Conservation (phyloP, 2,888 invertebrate species). For the Drosophila hamatofila region DNA sequence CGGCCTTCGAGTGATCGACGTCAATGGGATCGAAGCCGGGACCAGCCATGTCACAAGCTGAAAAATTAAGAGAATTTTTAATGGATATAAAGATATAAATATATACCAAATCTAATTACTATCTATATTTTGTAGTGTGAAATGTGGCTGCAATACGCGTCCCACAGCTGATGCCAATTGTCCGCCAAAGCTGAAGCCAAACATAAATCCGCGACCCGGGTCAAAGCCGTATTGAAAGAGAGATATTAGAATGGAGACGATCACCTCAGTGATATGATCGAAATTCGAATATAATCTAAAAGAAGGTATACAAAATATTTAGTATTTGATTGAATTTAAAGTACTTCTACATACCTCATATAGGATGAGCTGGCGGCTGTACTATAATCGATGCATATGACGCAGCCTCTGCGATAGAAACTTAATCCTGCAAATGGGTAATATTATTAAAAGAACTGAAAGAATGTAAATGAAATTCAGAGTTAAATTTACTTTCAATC, state of each 20-base stretch:
- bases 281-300: slow-evolving; percentile 75
- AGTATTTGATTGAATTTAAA: neutral
- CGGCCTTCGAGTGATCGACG: slow-evolving; percentile 78
- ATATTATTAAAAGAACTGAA: neutral
- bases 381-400: slow-evolving; percentile 84
- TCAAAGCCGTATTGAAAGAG: slow-evolving; percentile 78
- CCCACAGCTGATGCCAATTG: slow-evolving; percentile 83
- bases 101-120: slow-evolving; percentile 62
- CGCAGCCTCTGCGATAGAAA: slow-evolving; percentile 82
- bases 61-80: neutral
- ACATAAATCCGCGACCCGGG: slow-evolving; percentile 77
- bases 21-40: slow-evolving; percentile 83
- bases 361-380: slow-evolving; percentile 78
- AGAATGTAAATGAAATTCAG: neutral
- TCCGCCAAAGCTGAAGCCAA: slow-evolving; percentile 85
- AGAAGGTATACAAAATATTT: neutral
- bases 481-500: slow-evolving; percentile 78
- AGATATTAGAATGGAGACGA: slow-evolving; percentile 68
- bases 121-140: slow-evolving; percentile 80
- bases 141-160: slow-evolving; percentile 64
- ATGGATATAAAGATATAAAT: neutral
- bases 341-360: slow-evolving; percentile 59
- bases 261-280: slow-evolving; percentile 66
- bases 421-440: slow-evolving; percentile 73
- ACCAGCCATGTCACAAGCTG: slow-evolving; percentile 85